A percentile compares a stretch with the other conserved stretches of the same genome.
Conservation (phyloP, 2,113 vertebrate species). For the Halcyon malimbica region DNA sequence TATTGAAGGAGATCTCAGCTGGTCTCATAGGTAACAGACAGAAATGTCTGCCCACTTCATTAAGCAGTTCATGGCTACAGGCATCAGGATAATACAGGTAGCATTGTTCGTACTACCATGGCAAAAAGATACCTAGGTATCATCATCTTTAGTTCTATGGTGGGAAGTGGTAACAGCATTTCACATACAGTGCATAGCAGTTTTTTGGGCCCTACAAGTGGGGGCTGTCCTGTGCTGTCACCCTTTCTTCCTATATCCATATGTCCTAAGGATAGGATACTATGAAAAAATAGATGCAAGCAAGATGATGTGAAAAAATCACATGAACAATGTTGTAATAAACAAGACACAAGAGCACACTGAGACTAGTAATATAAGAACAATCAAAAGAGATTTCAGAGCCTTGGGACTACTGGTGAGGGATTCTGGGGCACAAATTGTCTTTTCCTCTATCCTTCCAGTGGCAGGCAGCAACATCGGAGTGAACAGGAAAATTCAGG, state of each 20-base stretch:
- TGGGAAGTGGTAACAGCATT: neutral
- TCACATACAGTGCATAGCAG: rapidly evolving
- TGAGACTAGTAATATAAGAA: too few relatives aligned
- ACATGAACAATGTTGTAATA: neutral
- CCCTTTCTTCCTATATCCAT: neutral
- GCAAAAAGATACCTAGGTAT: rapidly evolving
- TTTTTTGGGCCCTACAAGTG: neutral
- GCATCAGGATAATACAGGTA: neutral
- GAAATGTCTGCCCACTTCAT: neutral
- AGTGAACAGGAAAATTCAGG: too few relatives aligned
- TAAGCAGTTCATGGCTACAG: neutral
- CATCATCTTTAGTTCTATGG: neutral
- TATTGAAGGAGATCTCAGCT: neutral
- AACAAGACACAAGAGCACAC: neutral
- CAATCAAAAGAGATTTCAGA: too few relatives aligned
- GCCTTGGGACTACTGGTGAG: too few relatives aligned
- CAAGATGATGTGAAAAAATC: neutral
- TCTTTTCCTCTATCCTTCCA: too few relatives aligned
- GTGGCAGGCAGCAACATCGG: too few relatives aligned
- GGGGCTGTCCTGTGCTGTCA: neutral
- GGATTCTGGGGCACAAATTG: too few relatives aligned
- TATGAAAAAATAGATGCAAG: neutral
- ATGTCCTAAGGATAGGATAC: neutral
- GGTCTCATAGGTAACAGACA: neutral
- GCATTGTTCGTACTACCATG: neutral